Base-by-base conservation (phyloP, 2,888 invertebrate species). In the Diplazon laetatorius region DNA sequence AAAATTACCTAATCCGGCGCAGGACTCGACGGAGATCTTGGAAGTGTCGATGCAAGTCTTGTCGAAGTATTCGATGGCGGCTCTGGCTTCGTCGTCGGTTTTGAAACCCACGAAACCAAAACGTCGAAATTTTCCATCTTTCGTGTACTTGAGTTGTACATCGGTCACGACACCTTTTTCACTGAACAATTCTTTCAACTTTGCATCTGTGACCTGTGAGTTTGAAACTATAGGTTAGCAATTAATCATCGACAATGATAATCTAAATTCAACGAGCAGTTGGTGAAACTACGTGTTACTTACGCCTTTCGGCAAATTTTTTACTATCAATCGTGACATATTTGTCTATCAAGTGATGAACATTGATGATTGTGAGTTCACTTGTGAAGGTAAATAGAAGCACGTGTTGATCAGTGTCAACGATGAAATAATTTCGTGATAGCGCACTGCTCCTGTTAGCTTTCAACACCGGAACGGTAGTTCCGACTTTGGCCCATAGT, bases 71-170 rank as follows among this genome's bases (percentile, higher is more conserved):
- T 95, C 92, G 37, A 95, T 92, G 0, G 99, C 99, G 37, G 92
- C 92, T 59, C 93, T 88, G 0, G 98, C 98, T 87, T 97, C 95
- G 59, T 95, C 94, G 79, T 95, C 96, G 20, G 93, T 94, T 87
- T 96, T 95, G 90, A 94, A 99, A 6, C 99, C 99, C 84, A 99
- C 92, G 89, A 99, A 99, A 3, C 95, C 97, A 92, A 99, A 99
- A 86, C 96, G 95, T 76, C 99, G 93, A 90, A 99, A 99, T 88
- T 95, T 95, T 8, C 99, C 98, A 92, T 97, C 95, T 84, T 95
- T 94, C 0, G 97, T 97, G 87, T 96, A 98, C 90, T 99, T 99
- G 6, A 99, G 91, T 86, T 97, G 97, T 6, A 98, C 94, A 92
- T 99, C 99, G 6, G 99, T 99, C 8, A 99, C 94, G 80, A 94